Evolutionary conservation across 2,888 invertebrate genomes (phyloP).

Genomic region (Chrysodeixis includens): DNA sequence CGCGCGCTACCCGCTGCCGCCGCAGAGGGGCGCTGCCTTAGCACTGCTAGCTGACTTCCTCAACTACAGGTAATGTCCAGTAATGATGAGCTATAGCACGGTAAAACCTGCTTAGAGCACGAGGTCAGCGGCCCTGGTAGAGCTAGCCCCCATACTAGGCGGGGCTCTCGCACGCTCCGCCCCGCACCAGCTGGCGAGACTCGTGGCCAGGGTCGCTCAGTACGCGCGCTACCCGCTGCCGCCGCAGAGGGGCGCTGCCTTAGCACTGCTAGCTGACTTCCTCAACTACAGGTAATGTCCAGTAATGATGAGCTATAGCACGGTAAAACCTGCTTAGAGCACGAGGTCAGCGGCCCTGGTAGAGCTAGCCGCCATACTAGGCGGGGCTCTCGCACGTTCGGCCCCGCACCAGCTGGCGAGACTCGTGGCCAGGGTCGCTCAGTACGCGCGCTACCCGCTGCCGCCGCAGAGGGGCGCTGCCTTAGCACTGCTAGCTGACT

Average conservation of each 20-base stretch:
- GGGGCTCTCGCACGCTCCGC: slow-evolving; percentile 89
- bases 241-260: slow-evolving; percentile 93
- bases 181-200: slow-evolving; percentile 87
- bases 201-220: slow-evolving; percentile 89
- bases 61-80: slow-evolving; percentile 79
- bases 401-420: no score
- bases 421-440: no score
- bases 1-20: slow-evolving; percentile 90
- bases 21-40: slow-evolving; percentile 93
- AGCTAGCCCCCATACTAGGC: slow-evolving; percentile 89
- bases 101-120: slow-evolving; percentile 89
- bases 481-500: no score
- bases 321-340: no score
- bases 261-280: slow-evolving; percentile 91
- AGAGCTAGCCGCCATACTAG: no score
- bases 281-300: slow-evolving; percentile 80
- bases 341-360: no score
- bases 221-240: slow-evolving; percentile 91
- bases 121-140: slow-evolving; percentile 88
- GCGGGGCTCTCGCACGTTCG: no score
- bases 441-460: no score
- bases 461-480: no score
- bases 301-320: no score
- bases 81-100: no score
- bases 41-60: slow-evolving; percentile 91